Evolutionary conservation across 2,797 vertebrate species (phyloP), one percentile per base, ranked within the genome.

Genomic region (Pseudomugil tenellus): DNA sequence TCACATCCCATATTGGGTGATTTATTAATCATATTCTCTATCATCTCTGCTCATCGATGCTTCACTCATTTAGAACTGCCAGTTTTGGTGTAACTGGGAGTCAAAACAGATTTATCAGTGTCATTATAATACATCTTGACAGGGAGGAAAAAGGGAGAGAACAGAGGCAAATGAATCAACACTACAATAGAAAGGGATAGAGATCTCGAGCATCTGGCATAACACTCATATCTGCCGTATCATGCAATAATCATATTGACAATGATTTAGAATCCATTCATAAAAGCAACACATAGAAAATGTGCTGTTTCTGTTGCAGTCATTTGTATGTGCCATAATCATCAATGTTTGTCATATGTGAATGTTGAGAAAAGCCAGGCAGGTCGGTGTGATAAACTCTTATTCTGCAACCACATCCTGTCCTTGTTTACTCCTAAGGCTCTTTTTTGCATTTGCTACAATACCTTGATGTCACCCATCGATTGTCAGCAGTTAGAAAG

Each of bases 401-500:
- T 57, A 63, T 56, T 77, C 75, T 70, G 77, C 80, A 71, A 70
- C 87, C 69, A 26, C 79, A 60, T 66, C 77, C 79, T 79, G 87
- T 82, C 87, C 79, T 80, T 51, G 77, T 91, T 90, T 91, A 87
- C 85, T 88, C 72, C 51, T 26, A 68, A 77, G 84, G 67, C 73
- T 87, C 85, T 89, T 86, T 89, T 90, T 84, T 88, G 88, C 84
- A 86, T 91, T 89, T 86, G 84, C 77, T 86, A 84, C 91, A 76
- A 87, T 90, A 86, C 84, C 85, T 91, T 88, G 85, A 87, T 91
- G 89, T 89, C 85, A 84, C 83, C 89, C 88, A 91, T 92, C 85
- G 86, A 92, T 92, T 86, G 91, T 89, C 84, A 91, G 91, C 87
- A 88, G 81, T 91, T 91, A 89, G 87, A 83, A 84, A 85, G 92